Conservation (phyloP, 2,888 invertebrate genomes). For the Linnaemya tessellans region DNA sequence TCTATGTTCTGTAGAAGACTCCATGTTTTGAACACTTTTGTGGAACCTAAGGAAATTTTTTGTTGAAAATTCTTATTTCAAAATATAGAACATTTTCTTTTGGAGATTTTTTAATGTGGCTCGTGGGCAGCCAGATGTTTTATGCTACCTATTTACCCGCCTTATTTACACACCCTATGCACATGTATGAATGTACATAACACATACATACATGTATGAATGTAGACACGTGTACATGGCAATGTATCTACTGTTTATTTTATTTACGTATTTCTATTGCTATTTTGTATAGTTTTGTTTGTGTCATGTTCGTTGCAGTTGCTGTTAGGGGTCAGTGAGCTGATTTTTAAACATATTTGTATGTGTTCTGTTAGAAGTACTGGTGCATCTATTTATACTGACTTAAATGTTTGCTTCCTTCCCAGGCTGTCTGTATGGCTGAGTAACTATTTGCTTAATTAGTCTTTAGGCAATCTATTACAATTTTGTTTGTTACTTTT, state of each 20-base stretch:
- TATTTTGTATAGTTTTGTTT: constrained; percentile 47
- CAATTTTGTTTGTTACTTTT: constrained; percentile 16
- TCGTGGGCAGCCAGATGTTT: not conserved
- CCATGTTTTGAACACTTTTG: no score
- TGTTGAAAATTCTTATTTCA: not conserved
- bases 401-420: not conserved
- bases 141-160: not conserved
- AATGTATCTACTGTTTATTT: not conserved
- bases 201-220: not conserved
- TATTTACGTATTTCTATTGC: constrained; percentile 21
- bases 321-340: constrained; percentile 62
- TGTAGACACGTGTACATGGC: no score
- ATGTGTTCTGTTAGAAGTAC: constrained; percentile 4
- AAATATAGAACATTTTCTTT: no score
- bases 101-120: no score
- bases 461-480: constrained; percentile 58
- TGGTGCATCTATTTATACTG: not conserved
- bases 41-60: not conserved
- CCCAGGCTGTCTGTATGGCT: not conserved
- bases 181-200: not conserved
- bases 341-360: constrained; percentile 26
- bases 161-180: not conserved
- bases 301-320: constrained; percentile 41
- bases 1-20: not conserved
- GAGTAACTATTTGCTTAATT: constrained; percentile 61